Percentiles rank a stretch among this genome's conserved stretches.
Conservation (phyloP, 2,113 vertebrate genomes). For the Plectropomus leopardus region DNA sequence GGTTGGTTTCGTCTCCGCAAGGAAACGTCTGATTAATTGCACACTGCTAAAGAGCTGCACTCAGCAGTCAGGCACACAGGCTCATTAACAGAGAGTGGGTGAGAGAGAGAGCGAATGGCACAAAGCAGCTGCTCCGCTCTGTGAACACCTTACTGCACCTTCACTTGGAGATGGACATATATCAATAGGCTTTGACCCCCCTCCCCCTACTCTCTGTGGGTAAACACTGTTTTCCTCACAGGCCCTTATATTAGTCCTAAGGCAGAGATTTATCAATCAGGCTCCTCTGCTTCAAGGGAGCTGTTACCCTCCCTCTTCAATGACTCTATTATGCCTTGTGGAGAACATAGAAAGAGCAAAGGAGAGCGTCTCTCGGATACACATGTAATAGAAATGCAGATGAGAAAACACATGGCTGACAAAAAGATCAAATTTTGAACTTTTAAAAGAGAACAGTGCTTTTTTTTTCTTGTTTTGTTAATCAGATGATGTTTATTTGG, state of each 20-base stretch:
- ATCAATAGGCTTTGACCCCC: slow-evolving; percentile 54
- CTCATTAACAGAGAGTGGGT: slow-evolving; percentile 76
- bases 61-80: slow-evolving; percentile 75
- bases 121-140: slow-evolving; percentile 64
- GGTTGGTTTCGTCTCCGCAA: slow-evolving; percentile 69
- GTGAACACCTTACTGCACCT: slow-evolving; percentile 61
- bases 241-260: slow-evolving; percentile 26
- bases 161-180: slow-evolving; percentile 58
- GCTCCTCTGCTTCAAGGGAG: slow-evolving; percentile 38
- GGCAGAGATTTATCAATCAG: slow-evolving; percentile 52
- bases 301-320: slow-evolving; percentile 44
- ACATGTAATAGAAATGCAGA: slow-evolving; percentile 33
- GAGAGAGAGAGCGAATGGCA: slow-evolving; percentile 15
- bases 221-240: slow-evolving; percentile 48
- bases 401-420: too few species aligned
- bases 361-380: slow-evolving; percentile 8
- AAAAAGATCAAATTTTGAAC: slow-evolving; percentile 15
- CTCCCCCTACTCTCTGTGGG: slow-evolving; percentile 9
- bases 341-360: slow-evolving; percentile 47
- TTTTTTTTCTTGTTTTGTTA: slow-evolving; percentile 10
- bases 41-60: slow-evolving; percentile 76
- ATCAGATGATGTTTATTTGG: slow-evolving; percentile 10
- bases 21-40: slow-evolving; percentile 84
- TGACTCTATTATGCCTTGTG: slow-evolving; percentile 44
- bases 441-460: neutral